Percentiles rank a stretch among this genome's conserved stretches.
Conservation (phyloP, 2,113 vertebrate species). For the Labeo rohita region DNA sequence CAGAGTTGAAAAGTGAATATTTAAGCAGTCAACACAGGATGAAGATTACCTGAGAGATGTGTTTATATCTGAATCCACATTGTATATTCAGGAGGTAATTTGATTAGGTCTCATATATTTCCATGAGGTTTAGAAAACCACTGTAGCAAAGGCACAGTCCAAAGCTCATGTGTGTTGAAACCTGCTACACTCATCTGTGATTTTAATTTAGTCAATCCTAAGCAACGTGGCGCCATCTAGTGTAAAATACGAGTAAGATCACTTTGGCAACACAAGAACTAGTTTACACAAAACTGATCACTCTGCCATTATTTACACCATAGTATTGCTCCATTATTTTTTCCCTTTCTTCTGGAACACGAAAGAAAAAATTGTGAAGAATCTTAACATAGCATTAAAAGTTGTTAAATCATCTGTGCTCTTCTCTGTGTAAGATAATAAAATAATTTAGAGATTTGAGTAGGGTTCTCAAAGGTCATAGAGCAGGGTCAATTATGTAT, state of each 20-base stretch:
- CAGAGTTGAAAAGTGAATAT: not conserved
- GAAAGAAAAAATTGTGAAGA: too few relatives aligned
- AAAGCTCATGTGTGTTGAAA: not conserved
- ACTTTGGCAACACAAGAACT: not conserved
- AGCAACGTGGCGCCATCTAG: slow-evolving; percentile 67
- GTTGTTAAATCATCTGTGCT: too few relatives aligned
- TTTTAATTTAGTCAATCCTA: not conserved
- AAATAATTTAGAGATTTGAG: too few relatives aligned
- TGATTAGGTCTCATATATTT: not conserved
- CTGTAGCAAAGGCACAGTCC: not conserved
- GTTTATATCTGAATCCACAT: not conserved
- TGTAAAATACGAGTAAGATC: slow-evolving; percentile 56
- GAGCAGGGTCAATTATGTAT: too few relatives aligned
- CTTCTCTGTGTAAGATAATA: too few relatives aligned
- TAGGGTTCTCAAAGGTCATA: too few relatives aligned
- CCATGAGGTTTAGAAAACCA: not conserved
- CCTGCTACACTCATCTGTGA: not conserved
- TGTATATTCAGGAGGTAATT: not conserved
- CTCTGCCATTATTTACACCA: too few relatives aligned
- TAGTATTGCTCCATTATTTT: too few relatives aligned
- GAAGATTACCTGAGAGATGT: not conserved
- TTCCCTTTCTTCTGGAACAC: too few relatives aligned
- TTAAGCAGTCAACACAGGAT: not conserved
- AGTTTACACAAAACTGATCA: not conserved
- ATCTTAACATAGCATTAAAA: too few relatives aligned